phyloP scores from a whole-genome alignment of 2,113 vertebrate species.

The Corythaixoides concolor region DNA sequence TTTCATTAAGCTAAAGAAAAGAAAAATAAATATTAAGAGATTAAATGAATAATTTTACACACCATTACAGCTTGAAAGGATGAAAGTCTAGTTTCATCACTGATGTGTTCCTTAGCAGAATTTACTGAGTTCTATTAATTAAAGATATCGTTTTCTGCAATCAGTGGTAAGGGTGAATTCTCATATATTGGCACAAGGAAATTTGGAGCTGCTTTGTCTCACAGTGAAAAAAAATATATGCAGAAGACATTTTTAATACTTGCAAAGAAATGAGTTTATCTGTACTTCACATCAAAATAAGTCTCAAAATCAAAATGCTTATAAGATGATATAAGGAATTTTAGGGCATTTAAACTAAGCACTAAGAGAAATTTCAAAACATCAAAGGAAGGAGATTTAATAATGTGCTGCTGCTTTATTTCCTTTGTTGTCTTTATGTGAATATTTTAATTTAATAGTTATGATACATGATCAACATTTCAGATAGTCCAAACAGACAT shows the following conservation, averaged over 20 bases:
- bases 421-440: not conserved
- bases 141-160: not conserved
- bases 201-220: not conserved
- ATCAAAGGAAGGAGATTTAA: conserved; percentile 1
- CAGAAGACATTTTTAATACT: not conserved
- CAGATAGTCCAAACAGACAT: not conserved
- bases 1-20: conserved; percentile 1
- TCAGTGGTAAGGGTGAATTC: not conserved
- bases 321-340: not conserved
- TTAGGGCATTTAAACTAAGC: not conserved
- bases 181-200: not conserved
- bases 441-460: not conserved
- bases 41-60: conserved; percentile 45
- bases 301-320: not conserved
- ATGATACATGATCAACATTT: not conserved
- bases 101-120: not conserved
- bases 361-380: conserved; percentile 2
- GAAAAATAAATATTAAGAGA: not conserved
- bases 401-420: not conserved
- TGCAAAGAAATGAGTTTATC: not conserved
- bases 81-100: not conserved
- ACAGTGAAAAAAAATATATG: not conserved
- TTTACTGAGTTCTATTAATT: conserved; percentile 30
- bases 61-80: not conserved
- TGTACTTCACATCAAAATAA: not conserved